Evolutionary conservation across 1,140 invertebrate genomes (phyloP).

Genomic region (Drosophila elegans): DNA sequence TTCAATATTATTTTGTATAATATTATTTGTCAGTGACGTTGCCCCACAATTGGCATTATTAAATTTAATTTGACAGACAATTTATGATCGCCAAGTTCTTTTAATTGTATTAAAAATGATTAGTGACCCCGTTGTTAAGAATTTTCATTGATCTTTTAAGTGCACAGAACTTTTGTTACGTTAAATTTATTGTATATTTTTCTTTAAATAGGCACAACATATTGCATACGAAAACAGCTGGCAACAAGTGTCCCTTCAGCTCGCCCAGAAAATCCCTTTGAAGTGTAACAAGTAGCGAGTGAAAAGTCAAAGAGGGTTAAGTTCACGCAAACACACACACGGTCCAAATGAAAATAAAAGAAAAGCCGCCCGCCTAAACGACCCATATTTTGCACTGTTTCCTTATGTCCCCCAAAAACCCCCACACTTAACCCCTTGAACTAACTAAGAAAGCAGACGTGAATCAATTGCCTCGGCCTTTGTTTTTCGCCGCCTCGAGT

Average conservation of each 20-base stretch:
- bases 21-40: too few species aligned
- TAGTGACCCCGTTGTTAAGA: not conserved
- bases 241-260: slow-evolving; percentile 65
- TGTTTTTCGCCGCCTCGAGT: slow-evolving; percentile 43
- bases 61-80: slow-evolving; percentile 8
- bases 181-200: not conserved
- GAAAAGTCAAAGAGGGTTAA: slow-evolving; percentile 76
- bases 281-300: slow-evolving; percentile 73
- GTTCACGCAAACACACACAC: slow-evolving; percentile 55
- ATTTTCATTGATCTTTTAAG: not conserved
- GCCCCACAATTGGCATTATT: slow-evolving; percentile 5
- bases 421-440: slow-evolving; percentile 43
- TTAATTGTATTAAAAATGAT: not conserved
- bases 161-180: not conserved
- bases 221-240: slow-evolving; percentile 49
- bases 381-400: slow-evolving; percentile 63
- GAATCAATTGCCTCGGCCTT: slow-evolving; percentile 71
- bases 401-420: slow-evolving; percentile 23
- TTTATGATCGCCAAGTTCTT: slow-evolving; percentile 6
- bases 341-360: slow-evolving; percentile 34
- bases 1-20: too few species aligned
- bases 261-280: slow-evolving; percentile 53
- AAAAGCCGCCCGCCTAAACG: slow-evolving; percentile 49
- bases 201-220: slow-evolving; percentile 5
- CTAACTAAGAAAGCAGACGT: slow-evolving; percentile 66